Conservation (phyloP, 2,888 invertebrate species). For the Perizoma flavofasciatum region DNA sequence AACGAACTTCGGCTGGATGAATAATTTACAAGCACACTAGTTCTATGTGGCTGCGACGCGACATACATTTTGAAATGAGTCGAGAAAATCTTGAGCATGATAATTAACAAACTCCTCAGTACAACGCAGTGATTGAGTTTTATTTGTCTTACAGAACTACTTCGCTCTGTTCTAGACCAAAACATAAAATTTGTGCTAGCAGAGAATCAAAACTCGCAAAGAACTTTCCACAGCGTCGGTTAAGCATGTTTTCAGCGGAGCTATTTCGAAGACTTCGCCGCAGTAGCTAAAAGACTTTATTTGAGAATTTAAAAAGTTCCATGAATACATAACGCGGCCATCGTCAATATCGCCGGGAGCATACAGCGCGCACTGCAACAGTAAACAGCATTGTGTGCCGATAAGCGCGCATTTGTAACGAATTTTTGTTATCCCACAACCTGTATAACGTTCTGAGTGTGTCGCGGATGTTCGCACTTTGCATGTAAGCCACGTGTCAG, state of each 20-base stretch:
- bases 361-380: slow-evolving; percentile 37
- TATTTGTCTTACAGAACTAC: slow-evolving; percentile 27
- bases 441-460: slow-evolving; percentile 15
- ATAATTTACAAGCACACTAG: slow-evolving; percentile 52
- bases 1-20: slow-evolving; percentile 41
- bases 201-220: slow-evolving; percentile 33
- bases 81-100: slow-evolving; percentile 43
- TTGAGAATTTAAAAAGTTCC: slow-evolving; percentile 44
- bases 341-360: slow-evolving; percentile 43
- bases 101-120: slow-evolving; percentile 29
- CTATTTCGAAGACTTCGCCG: slow-evolving; percentile 27
- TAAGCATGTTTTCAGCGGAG: slow-evolving; percentile 42
- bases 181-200: slow-evolving; percentile 26
- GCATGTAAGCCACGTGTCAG: slow-evolving; percentile 47
- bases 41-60: slow-evolving; percentile 44
- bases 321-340: slow-evolving; percentile 45
- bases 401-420: slow-evolving; percentile 40
- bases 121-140: slow-evolving; percentile 25
- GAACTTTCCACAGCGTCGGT: slow-evolving; percentile 31
- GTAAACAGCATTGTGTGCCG: slow-evolving; percentile 49
- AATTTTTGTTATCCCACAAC: slow-evolving; percentile 42
- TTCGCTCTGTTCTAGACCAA: slow-evolving; percentile 19
- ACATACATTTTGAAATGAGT: slow-evolving; percentile 44
- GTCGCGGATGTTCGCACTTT: slow-evolving; percentile 34
- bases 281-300: slow-evolving; percentile 17